A percentile compares a stretch with the other conserved stretches of the same genome.
Evolutionary conservation across 2,113 vertebrate genomes (phyloP).

Genomic region (Rafetus swinhoei): DNA sequence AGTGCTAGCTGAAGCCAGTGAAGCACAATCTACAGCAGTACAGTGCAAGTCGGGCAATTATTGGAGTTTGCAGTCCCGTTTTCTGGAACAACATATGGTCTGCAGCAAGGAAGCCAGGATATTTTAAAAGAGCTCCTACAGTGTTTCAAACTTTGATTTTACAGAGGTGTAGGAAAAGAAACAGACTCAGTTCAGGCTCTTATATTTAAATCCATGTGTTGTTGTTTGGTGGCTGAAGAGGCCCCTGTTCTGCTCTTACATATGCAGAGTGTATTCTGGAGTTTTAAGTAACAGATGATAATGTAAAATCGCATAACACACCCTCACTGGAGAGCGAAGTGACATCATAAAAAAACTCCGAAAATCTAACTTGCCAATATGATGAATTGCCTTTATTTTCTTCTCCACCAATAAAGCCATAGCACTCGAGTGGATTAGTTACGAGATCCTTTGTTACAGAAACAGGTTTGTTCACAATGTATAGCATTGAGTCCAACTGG

Average conservation of each 20-base stretch:
- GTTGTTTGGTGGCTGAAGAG: constrained; percentile 60
- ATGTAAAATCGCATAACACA: neutral
- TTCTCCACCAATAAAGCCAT: neutral
- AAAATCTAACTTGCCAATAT: neutral
- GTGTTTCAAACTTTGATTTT: constrained; percentile 83
- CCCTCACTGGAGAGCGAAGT: neutral
- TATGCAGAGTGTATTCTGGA: neutral
- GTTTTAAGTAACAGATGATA: neutral
- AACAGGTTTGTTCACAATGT: neutral
- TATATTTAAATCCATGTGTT: constrained; percentile 75
- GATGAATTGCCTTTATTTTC: constrained; percentile 25
- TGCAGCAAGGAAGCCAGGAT: constrained; percentile 78
- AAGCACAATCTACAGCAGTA: constrained; percentile 64
- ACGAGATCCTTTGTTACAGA: neutral
- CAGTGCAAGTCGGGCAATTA: constrained; percentile 70
- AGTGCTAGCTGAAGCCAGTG: constrained; percentile 72
- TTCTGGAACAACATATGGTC: constrained; percentile 81
- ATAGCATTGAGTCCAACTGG: neutral
- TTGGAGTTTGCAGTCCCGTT: constrained; percentile 58
- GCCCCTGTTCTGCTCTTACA: constrained; percentile 43
- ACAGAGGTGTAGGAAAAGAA: constrained; percentile 78
- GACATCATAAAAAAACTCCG: neutral
- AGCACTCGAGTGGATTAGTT: neutral
- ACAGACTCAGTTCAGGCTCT: constrained; percentile 69
- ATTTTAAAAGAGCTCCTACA: constrained; percentile 82